Base-by-base conservation (phyloP, 30 jellyfish, hydroid and myxozoan species). In the Turritopsis dohrnii region DNA sequence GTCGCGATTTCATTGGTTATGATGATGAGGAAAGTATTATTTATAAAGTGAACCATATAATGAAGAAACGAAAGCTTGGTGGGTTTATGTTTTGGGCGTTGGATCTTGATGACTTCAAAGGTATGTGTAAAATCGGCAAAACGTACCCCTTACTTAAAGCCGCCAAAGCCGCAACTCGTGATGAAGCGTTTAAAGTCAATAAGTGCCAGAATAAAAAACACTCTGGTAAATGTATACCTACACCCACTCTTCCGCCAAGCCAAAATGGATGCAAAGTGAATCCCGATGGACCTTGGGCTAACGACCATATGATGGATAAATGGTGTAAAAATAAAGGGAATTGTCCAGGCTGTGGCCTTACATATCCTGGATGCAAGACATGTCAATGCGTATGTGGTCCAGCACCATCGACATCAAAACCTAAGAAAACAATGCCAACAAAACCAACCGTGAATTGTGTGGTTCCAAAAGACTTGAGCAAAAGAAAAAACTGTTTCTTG, bases 21-120 rank as follows among this genome's bases (percentile, higher is more conserved):
- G 90, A 83, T 83, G 90, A 83, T 26, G 89, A 73, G 22, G 90
- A 83, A 74, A 83, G 89, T 74, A 27, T 83, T 21, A 60, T 17
- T 18, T 75, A 27, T 31, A 83, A 83, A 83, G 82, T 83, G 23
- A 66, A 54, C 16, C 18, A 72, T 23, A 41, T 83, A 28, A 52
- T 71, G 52, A 83, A 83, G 71, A 83, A 30, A 52, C 22, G 28
- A 28, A 21, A 75, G 30, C 80, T 83, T 73, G 80, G 81, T 31
- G 90, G 90, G 18, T 72, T 75, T 41, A 83, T 83, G 90, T 83
- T 83, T 52, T 83, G 90, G 90, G 80, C 90, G 8, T 73, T 83
- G 54, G 90, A 83, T 74, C 66, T 83, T 9, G 89, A 83, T 75
- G 90, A 71, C 31, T 83, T 83, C 74, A 26, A 21, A 23, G 89